Evolutionary conservation across 2,797 vertebrate genomes (phyloP), one percentile per base, ranked within the genome.

Genomic region (Rallus crepitans): DNA sequence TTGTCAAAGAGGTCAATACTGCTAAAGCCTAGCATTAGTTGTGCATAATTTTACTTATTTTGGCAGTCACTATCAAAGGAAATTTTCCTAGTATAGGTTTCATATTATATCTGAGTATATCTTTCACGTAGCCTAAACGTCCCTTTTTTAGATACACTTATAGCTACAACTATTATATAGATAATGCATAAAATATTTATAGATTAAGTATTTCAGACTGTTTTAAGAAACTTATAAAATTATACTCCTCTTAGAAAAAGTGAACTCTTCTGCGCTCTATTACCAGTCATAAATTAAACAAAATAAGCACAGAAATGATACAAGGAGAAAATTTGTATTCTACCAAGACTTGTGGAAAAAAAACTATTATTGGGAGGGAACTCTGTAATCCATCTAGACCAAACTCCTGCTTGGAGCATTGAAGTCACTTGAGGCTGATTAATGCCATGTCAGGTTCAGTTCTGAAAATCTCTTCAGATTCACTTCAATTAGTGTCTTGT

Each of bases 401-500:
- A 70, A 89, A 76, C 8, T 63, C 9, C 37, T 61, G 0, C 28
- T 50, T 60, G 30, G 12, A 56, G 2, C 2, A 24, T 4, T 52
- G 31, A 42, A 73, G 3, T 59, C 42, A 42, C 3, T 39, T 2
- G 63, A 39, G 11, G 7, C 52, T 90, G 13, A 7, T 83, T 28
- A 66, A 73, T 73, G 4, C 4, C 42, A n/a, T 82, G 13, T 4
- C 8, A 73, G 75, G 3, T 42, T 56, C 18, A 35, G 6, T 48
- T 87, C 56, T 64, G 39, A 71, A 89, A 78, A 64, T 35, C 5
- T 35, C 21, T 68, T 37, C 37, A 37, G 37, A 37, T 37, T 37
- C 37, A 37, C 1, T 68, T 27, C 0, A 1, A 2, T 68, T 28
- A 27, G 8, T 21, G 3, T 12, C 9, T 50, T 50, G 20, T 39